phyloP scores from a whole-genome alignment of 2,797 vertebrate species.

The Crocidura indochinensis region DNA sequence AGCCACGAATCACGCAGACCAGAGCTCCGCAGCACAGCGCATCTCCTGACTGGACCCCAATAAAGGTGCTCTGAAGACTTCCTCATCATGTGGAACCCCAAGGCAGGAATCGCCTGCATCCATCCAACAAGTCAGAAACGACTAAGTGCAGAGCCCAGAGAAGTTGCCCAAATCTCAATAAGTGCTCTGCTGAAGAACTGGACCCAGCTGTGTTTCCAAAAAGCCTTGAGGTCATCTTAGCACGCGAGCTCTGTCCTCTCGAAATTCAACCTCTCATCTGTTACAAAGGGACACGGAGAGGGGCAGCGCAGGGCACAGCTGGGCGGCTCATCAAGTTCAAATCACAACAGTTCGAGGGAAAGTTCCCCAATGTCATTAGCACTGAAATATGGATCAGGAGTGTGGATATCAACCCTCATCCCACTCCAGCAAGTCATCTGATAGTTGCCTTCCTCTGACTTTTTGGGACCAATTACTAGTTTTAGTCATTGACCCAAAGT shows the following conservation, averaged over 20 bases:
- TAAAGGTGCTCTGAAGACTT: neutral
- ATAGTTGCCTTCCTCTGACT: neutral
- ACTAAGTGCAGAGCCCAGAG: neutral
- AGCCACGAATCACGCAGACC: neutral
- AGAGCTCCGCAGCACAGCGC: no score
- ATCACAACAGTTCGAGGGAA: neutral
- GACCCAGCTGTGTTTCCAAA: conserved; percentile 49
- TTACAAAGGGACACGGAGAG: neutral
- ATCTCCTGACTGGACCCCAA: neutral
- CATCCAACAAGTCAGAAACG: neutral
- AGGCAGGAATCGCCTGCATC: neutral
- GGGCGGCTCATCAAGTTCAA: conserved; percentile 14
- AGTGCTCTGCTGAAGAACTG: neutral
- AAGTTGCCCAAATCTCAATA: neutral
- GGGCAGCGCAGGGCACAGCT: neutral
- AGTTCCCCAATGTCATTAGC: no score
- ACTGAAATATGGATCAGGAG: neutral
- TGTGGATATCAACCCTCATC: neutral
- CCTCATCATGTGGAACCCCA: neutral
- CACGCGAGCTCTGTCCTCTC: neutral
- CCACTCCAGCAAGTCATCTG: neutral
- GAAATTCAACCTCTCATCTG: conserved; percentile 5
- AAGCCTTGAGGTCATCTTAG: neutral
- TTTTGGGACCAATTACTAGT: neutral
- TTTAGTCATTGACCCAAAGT: conserved; percentile 1